These are phyloP conservation scores for Anticlea derivata DNA, from an alignment of 2,888 invertebrate genomes.

Conservation along the genomic window DNA sequence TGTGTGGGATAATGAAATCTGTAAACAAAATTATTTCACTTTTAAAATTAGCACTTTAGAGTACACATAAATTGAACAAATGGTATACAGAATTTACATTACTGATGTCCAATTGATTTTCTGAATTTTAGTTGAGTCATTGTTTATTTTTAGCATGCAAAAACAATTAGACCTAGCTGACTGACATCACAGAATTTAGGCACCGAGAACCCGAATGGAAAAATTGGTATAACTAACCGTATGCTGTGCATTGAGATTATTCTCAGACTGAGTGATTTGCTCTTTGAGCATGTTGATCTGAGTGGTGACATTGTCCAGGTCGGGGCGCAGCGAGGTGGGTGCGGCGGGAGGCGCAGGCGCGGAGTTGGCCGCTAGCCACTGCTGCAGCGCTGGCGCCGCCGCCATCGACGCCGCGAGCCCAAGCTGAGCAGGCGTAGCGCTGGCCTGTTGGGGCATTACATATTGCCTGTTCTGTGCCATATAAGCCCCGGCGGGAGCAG, in stretches of 20 bases:
- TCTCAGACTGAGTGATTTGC: slow-evolving; percentile 97
- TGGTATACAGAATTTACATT: background rate
- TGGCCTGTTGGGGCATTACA: slow-evolving; percentile 84
- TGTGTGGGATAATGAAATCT: slow-evolving; percentile 30
- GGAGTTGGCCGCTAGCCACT: slow-evolving; percentile 75
- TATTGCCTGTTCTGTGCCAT: slow-evolving; percentile 84
- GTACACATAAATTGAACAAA: slow-evolving; percentile 5
- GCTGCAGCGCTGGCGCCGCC: slow-evolving; percentile 75
- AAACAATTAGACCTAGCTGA: background rate
- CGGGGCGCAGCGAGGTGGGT: slow-evolving; percentile 50
- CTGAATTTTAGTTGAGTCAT: background rate
- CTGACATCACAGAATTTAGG: background rate
- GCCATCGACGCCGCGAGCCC: slow-evolving; percentile 81
- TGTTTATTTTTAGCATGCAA: slow-evolving; percentile 19
- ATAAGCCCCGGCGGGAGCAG: slow-evolving; percentile 81
- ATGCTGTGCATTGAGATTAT: slow-evolving; percentile 97
- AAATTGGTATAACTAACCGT: slow-evolving; percentile 83
- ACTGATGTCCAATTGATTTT: background rate
- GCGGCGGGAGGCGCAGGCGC: slow-evolving; percentile 50
- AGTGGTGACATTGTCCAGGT: slow-evolving; percentile 85
- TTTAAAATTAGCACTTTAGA: slow-evolving; percentile 16
- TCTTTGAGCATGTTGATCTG: slow-evolving; percentile 94
- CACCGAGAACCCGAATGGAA: background rate
- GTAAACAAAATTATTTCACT: slow-evolving; percentile 32
- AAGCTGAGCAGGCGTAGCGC: slow-evolving; percentile 82